Evolutionary conservation across 2,888 invertebrate species (phyloP), one percentile per base, ranked within the genome.

Genomic region (Embidobia sp.): DNA sequence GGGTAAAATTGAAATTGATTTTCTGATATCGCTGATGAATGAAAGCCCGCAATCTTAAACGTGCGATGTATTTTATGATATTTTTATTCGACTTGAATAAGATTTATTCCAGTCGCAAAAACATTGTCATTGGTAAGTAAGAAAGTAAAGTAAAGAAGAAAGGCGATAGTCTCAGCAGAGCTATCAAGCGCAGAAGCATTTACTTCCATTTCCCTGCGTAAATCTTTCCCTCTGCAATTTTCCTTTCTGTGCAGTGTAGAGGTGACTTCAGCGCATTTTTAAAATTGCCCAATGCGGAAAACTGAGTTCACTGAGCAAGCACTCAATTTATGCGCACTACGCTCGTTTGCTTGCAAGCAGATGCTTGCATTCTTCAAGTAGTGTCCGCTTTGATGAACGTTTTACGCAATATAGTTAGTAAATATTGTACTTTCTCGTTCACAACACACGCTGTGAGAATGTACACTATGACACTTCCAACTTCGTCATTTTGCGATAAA

Each of bases 291-390:
- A 72, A 72, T 72, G 72, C 42, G 35, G 70, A 48, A 66, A 77
- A 77, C 72, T 48, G 37, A 67, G 63, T 72, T 51, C 67, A 59
- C 57, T 26, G 63, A 77, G 63, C 63, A 44, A 67, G 72, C 61
- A 63, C 67, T 77, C 77, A 77, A 61, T 77, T 77, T 72, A 77
- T 67, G 72, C 53, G 57, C 63, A 51, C 75, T 61, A 73, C 46
- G 64, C 55, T 63, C 75, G 55, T 57, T 63, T 69, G 63, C 67
- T 69, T 69, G 57, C 57, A 44, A 64, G 40, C 69, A 76, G 44
- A 76, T 61, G 75, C 53, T 55, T 64, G 26, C 76, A 77, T 77
- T 77, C 48, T 73, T 73, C 48, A 63, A 73, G 63, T 35, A 73
- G 64, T 64, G 63, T 64, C 72, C 40, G 48, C 57, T 64, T 64